Percentiles rank a stretch among this genome's conserved stretches.
phyloP scores from a whole-genome alignment of 2,113 vertebrate genomes.

The Poecilia latipinna region DNA sequence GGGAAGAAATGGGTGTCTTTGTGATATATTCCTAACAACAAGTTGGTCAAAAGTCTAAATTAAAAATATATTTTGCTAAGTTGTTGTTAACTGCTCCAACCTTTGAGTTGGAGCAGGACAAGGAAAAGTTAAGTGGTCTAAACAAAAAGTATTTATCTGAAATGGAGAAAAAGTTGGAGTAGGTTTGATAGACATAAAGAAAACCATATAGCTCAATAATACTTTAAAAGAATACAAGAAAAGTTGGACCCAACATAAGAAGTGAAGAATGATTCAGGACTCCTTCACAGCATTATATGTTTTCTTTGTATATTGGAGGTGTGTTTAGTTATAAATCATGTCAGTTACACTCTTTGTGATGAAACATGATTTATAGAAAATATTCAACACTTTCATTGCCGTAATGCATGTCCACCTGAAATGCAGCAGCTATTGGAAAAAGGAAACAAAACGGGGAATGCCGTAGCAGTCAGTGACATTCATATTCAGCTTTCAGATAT shows the following conservation, averaged over 20 bases:
- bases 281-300: not conserved
- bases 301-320: not conserved
- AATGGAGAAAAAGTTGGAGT: not conserved
- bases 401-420: not conserved
- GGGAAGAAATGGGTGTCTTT: not conserved
- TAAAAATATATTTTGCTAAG: no score
- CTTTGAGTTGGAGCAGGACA: not conserved
- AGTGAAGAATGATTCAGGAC: no score
- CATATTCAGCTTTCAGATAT: conserved; percentile 7
- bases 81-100: no score
- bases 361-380: not conserved
- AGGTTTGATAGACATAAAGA: not conserved
- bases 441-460: not conserved
- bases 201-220: not conserved
- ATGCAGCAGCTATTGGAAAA: not conserved
- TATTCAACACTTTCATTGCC: conserved; percentile 5
- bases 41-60: not conserved
- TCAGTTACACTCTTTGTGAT: not conserved
- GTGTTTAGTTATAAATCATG: not conserved
- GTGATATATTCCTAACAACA: no score
- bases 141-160: not conserved
- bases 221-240: not conserved
- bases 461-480: not conserved
- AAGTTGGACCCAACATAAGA: not conserved
- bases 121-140: not conserved